Base-by-base conservation (phyloP, 2,797 vertebrate genomes). In the Periophthalmus magnuspinnatus region DNA sequence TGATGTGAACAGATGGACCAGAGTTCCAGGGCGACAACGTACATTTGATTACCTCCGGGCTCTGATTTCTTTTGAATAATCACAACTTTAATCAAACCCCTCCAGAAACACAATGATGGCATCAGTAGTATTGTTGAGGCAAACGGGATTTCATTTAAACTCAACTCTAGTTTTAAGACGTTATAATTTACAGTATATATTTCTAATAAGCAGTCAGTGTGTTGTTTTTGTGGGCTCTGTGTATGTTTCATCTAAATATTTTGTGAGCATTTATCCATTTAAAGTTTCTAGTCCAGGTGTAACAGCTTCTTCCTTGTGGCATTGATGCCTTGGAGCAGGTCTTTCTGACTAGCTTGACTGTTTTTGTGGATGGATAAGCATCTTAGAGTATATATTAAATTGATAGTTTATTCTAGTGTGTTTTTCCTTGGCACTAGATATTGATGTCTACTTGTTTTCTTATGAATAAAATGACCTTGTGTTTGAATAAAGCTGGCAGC, bases 331-430 rank as follows among this genome's bases (percentile, higher is more conserved):
- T 22, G 21, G 8, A 38, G 2, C 38, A 41, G 38, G 11, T 41
- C 5, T 14, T 52, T 58, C 13, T 60, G 19, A 19, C 58, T 6
- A 34, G n/a, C 47, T 17, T 56, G 6, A 67, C 48, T 54, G 19
- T 14, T 41, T 56, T 14, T 50, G 24, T 38, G 41, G 13, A 45
- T 45, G 41, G 36, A 56, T 55, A 62, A 34, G 16, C 58, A 48
- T 2, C 21, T n/a, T 68, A 32, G 68, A 55, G 41, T 75, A 81
- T 72, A 72, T 36, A 78, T 73, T 52, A 8, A 38, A 71, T 71
- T 65, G 38, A 66, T 1, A 4, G 38, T 70, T 67, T 69, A 68
- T 34, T 68, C 48, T 6, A 45, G 41, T 38, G 32, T 66, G 24
- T 71, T 45, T 47, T 47, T 52, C 9, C 50, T 8, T 34, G 36